phyloP scores from a whole-genome alignment of 53 echinoderm and acorn worm genomes.

The Arbacia lixula region DNA sequence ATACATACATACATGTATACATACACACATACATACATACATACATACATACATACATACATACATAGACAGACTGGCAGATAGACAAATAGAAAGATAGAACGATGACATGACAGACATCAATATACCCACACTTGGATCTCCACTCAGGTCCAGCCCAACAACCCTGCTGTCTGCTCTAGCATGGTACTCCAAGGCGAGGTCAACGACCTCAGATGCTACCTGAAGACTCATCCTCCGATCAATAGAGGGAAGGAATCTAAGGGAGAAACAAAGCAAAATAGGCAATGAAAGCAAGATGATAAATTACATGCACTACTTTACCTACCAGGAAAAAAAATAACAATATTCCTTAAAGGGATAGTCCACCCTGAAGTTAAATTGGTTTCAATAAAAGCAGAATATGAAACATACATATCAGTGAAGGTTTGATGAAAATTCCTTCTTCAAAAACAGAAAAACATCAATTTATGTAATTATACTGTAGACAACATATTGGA shows the following conservation, averaged over 20 bases:
- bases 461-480: too few relatives aligned
- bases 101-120: too few relatives aligned
- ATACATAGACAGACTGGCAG: too few relatives aligned
- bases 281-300: neutral
- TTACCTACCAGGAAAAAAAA: neutral
- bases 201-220: slow-evolving; percentile 74
- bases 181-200: slow-evolving; percentile 72
- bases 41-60: too few relatives aligned
- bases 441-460: too few relatives aligned
- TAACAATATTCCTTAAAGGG: neutral
- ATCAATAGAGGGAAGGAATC: slow-evolving; percentile 87
- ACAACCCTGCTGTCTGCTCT: slow-evolving; percentile 70
- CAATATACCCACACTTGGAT: slow-evolving; percentile 68
- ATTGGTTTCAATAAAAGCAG: neutral
- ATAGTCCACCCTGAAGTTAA: neutral
- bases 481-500: too few relatives aligned
- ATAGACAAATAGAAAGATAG: too few relatives aligned
- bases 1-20: too few relatives aligned
- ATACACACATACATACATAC: too few relatives aligned
- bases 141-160: slow-evolving; percentile 90
- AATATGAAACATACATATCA: neutral
- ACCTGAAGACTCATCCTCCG: slow-evolving; percentile 67
- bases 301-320: too few relatives aligned
- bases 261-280: too few relatives aligned
- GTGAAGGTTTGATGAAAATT: too few relatives aligned